These are phyloP conservation scores for Gnathonemus longibarbis DNA, from an alignment of 2,113 vertebrate species.

Conservation along the genomic window DNA sequence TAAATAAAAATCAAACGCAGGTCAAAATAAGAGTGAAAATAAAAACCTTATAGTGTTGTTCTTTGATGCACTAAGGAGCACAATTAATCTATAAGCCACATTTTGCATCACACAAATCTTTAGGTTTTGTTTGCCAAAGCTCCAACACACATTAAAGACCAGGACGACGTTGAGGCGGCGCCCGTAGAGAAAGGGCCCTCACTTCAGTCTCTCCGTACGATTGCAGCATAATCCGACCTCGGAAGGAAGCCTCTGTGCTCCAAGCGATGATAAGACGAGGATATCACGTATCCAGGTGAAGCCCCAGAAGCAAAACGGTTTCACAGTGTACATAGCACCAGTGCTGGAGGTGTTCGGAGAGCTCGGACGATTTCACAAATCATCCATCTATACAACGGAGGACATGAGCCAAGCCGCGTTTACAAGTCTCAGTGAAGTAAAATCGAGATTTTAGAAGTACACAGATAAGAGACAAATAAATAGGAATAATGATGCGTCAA, in stretches of 20 bases:
- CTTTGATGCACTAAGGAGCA: neutral
- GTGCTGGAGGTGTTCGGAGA: constrained; percentile 69
- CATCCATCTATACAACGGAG: constrained; percentile 67
- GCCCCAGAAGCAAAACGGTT: constrained; percentile 70
- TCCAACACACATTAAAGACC: neutral
- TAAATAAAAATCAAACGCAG: neutral
- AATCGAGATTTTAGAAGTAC: constrained; percentile 58
- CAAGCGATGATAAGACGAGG: constrained; percentile 21
- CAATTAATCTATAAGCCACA: neutral
- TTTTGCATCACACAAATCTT: neutral
- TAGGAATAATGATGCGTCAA: constrained; percentile 73
- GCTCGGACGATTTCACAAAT: constrained; percentile 62
- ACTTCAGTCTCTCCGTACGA: neutral
- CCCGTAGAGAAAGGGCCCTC: neutral
- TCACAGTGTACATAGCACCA: constrained; percentile 99
- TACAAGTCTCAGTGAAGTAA: constrained; percentile 47
- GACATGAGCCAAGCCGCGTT: constrained; percentile 49
- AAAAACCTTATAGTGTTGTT: neutral
- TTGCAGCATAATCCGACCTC: neutral
- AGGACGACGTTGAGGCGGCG: neutral
- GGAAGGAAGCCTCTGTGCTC: neutral
- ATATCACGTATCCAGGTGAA: constrained; percentile 40
- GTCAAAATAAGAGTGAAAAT: neutral
- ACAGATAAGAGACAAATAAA: constrained; percentile 94
- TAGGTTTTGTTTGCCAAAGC: neutral